Base-by-base conservation (phyloP, 2,797 vertebrate species). In the Phylloscopus collybita region DNA sequence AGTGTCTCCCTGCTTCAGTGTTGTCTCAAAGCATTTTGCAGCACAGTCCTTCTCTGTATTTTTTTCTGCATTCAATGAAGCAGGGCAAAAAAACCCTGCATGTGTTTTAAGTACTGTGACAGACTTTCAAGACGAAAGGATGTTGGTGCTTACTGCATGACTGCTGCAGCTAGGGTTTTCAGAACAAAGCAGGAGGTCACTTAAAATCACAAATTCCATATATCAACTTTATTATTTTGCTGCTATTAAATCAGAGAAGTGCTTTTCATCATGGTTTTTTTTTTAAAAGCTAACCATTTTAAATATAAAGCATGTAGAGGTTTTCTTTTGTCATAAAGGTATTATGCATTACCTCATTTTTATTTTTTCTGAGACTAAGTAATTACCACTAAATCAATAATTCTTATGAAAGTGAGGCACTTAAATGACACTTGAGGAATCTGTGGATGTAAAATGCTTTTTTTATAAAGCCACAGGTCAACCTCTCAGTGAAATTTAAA, bases 21-120 rank as follows among this genome's bases (percentile, higher is more conserved):
- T 29, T 56, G 16, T 76, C 60, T 89, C 36, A 57, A 42, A 82
- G 26, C 4, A 42, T 61, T 80, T 85, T 64, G 10, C 32, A 57
- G 7, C 2, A 8, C 32, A 38, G 2, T 5, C 18, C 11, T 62
- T 44, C 38, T 30, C n/a, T 38, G 12, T 32, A 20, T 3, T 44
- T 76, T 73, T 56, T 73, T 45, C 26, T 57, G 1, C 2, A 25
- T 78, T 82, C 30, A 65, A 0, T 14, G 9, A 75, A 71, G 36
- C 10, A 21, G 44, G 16, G 6, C 1, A 11, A 40, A 69, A 76
- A 62, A 10, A 0, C 6, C 12, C 0, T 15, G 8, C 1, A 0
- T 38, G 16, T 42, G 6, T 30, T 64, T 65, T 51, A 66, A 71
- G 6, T 57, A 30, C 23, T 45, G 20, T 70, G 53, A 34, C 10